Base-by-base conservation (phyloP, 2,797 vertebrate genomes). In the Manis crassicaudata region DNA sequence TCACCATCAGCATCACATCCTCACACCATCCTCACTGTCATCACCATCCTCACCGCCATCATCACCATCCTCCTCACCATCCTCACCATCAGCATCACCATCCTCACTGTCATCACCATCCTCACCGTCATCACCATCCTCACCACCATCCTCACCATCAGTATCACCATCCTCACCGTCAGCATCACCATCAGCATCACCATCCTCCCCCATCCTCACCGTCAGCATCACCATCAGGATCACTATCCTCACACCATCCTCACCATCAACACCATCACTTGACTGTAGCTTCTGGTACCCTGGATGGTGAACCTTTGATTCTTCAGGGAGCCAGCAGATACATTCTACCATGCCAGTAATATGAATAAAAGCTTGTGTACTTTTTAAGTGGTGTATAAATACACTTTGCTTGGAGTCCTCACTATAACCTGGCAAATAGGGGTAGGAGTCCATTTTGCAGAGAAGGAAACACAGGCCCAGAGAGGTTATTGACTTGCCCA, bases 11-110 rank as follows among this genome's bases (percentile, higher is more conserved):
- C n/a, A n/a, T n/a, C n/a, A n/a, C 2, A 23, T 11, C 6, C 0
- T 0, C 43, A 5, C 0, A 35, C 12, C 43, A 58, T 11, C 0
- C 9, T n/a, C 9, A 37, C 4, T 8, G 6, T 4, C 18, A 2
- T 2, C 56, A 20, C 1, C 37, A 3, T 9, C 11, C 23, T 0
- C 29, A 67, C 0, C 54, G 32, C 2, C 40, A 2, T 0, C 32
- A 9, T 2, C 17, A 2, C 0, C 16, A 1, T 0, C 1, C 1
- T 2, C 35, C 46, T 0, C 14, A 32, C 2, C 5, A 2, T 18
- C 27, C 11, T 0, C 2, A 4, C 0, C 62, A 6, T 3, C 14
- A 43, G 0, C n/a, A 37, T 3, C 23, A 21, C 1, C 13, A 25
- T 0, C 4, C 0, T 0, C 54, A 27, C 0, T 35, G 35, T 35